Evolutionary conservation across 2,888 invertebrate species (phyloP).

Genomic region (Agonopterix arenella): DNA sequence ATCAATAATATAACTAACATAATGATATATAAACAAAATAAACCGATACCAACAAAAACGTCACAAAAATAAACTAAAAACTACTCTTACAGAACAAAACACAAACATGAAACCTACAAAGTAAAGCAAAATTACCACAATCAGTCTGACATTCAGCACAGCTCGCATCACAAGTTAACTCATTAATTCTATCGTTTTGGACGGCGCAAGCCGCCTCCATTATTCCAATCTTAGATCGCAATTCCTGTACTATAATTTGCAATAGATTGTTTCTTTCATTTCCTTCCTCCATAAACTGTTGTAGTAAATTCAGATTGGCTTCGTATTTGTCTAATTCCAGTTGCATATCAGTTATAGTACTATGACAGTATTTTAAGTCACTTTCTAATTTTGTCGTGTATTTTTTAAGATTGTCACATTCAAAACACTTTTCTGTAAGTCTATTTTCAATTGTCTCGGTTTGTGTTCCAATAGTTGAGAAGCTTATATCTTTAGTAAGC

Average conservation of each 20-base stretch:
- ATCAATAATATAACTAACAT: too few relatives aligned
- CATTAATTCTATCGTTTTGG: constrained; percentile 33
- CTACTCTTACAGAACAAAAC: constrained; percentile 8
- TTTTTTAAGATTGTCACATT: constrained; percentile 36
- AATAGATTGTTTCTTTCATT: constrained; percentile 36
- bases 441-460: constrained; percentile 25
- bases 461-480: neutral
- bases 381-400: constrained; percentile 38
- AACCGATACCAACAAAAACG: constrained; percentile 10
- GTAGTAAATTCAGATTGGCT: constrained; percentile 37
- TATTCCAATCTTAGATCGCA: constrained; percentile 34
- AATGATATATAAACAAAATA: too few relatives aligned
- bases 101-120: constrained; percentile 15
- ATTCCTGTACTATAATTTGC: constrained; percentile 29
- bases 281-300: constrained; percentile 36
- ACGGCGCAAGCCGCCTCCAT: constrained; percentile 37
- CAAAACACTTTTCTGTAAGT: constrained; percentile 30
- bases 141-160: constrained; percentile 37
- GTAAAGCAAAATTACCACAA: constrained; percentile 29
- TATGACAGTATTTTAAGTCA: constrained; percentile 29
- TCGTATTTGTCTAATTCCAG: constrained; percentile 42
- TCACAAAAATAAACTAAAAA: constrained; percentile 10
- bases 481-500: neutral
- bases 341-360: constrained; percentile 33
- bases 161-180: constrained; percentile 26